Base-by-base conservation (phyloP, 2,888 invertebrate species). In the Agonopterix heracliana region DNA sequence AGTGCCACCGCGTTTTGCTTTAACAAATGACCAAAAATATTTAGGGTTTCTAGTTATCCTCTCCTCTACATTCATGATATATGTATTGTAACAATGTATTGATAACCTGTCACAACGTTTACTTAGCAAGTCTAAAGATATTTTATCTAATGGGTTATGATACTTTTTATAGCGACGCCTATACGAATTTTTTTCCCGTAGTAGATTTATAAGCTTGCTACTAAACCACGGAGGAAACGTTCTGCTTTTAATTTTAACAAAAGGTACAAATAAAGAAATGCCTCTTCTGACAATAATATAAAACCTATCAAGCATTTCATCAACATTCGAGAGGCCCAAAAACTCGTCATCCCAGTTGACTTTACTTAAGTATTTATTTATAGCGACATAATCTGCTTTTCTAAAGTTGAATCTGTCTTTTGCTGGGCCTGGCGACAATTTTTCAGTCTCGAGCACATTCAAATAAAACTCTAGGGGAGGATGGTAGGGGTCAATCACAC, bases 111-210 rank as follows among this genome's bases (percentile, higher is more conserved):
- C 44, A 40, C 48, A 48, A 9, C 48, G 48, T 43, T 36, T 44
- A 11, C 46, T 14, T 13, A 53, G 0, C 8, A 50, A 41, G 42
- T 48, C 34, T 14, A 50, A 36, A 34, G 45, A 45, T 2, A 50
- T 41, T 3, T 26, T 17, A 40, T 53, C 53, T 26, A 45, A n/a
- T 3, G 53, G 53, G 34, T 53, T 53, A 11, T 44, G 46, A 43
- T 48, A 53, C 34, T 17, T 48, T 10, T 53, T 53, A 44, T 46
- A 46, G 1, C 48, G 46, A 9, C 13, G n/a, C 26, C 52, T 45
- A 9, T 49, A 10, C 9, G 7, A 8, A 35, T 35, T 35, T 35
- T 35, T 35, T 35, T 35, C 9, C 4, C 9, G 5, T 8, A 9
- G 9, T 8, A 9, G 5, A 8, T 35, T 35, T 35, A 35, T 35